These are phyloP conservation scores for Cantharis lateralis DNA, from an alignment of 2,888 invertebrate genomes.

Conservation along the genomic window DNA sequence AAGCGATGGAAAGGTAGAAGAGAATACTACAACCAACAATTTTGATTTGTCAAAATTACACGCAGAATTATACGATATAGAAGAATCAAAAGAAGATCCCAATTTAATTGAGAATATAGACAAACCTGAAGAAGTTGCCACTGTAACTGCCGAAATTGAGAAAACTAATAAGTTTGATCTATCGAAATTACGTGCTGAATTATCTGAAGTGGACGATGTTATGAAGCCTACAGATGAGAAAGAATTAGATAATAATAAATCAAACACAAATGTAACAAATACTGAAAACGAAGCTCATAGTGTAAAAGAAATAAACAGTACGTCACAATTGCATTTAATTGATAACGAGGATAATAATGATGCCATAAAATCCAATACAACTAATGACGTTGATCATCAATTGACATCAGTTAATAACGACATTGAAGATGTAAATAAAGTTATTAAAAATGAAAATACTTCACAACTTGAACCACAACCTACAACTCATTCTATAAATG, in stretches of 20 bases:
- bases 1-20: neutral
- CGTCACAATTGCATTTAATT: neutral
- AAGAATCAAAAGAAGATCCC: neutral
- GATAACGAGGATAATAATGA: neutral
- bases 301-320: neutral
- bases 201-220: neutral
- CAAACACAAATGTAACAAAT: neutral
- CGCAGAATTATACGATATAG: neutral
- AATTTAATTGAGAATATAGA: neutral
- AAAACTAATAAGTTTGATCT: neutral
- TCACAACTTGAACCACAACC: neutral
- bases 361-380: neutral
- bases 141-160: neutral
- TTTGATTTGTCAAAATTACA: neutral
- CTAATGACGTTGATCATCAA: neutral
- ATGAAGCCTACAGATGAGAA: neutral
- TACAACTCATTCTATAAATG: neutral
- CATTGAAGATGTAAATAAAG: neutral
- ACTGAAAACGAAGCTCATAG: neutral
- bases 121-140: slow-evolving; percentile 11
- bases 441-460: neutral
- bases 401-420: neutral
- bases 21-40: neutral
- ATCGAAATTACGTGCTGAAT: neutral
- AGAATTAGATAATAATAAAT: neutral